Evolutionary conservation across 2,113 vertebrate species (phyloP).

Genomic region (Halcyon malimbica): DNA sequence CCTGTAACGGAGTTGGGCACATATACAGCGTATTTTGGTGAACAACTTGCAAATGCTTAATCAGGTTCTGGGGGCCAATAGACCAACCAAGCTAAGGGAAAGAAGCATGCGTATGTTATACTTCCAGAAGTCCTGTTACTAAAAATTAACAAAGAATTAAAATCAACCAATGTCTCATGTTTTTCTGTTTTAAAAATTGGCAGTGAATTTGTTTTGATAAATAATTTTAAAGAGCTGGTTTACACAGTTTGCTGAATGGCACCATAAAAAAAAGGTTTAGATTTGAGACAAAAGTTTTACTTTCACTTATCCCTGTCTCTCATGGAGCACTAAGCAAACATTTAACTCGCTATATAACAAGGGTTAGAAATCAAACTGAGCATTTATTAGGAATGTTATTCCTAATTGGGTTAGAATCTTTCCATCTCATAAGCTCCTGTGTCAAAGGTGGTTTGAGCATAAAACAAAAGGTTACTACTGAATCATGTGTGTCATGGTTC

Average conservation of each 20-base stretch:
- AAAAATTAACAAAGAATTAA: background rate
- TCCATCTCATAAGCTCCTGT: background rate
- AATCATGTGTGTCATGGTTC: background rate
- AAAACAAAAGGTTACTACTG: background rate
- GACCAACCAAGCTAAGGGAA: slow-evolving; percentile 92
- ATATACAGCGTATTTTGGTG: slow-evolving; percentile 92
- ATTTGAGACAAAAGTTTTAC: background rate
- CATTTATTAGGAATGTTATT: background rate
- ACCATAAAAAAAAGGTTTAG: background rate
- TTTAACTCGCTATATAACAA: background rate
- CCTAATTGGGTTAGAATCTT: background rate
- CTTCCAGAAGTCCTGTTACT: background rate
- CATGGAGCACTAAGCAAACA: background rate
- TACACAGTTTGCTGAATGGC: background rate
- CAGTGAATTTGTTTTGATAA: background rate
- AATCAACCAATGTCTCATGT: background rate
- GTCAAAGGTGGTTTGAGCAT: background rate
- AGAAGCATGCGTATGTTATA: background rate
- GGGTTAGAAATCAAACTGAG: background rate
- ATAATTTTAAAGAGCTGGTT: background rate
- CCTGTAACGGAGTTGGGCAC: slow-evolving; percentile 93
- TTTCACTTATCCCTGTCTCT: background rate
- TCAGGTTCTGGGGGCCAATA: slow-evolving; percentile 88
- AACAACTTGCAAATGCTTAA: slow-evolving; percentile 93
- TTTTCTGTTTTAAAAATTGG: background rate